These are phyloP conservation scores for Entomobrya proxima DNA, from an alignment of 2,888 invertebrate species.

Conservation along the genomic window DNA sequence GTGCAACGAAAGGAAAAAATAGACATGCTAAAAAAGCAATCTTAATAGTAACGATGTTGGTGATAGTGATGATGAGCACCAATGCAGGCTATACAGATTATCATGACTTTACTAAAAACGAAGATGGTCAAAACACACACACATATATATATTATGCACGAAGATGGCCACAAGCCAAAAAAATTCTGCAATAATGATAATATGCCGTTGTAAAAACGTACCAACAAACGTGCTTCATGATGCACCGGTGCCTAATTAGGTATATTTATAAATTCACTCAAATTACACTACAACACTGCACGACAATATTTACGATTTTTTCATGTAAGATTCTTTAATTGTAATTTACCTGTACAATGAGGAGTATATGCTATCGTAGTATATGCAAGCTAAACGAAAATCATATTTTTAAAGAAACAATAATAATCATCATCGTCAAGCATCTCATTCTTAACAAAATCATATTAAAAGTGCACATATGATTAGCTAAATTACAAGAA, in stretches of 20 bases:
- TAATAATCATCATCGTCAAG: not conserved
- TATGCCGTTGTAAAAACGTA: not conserved
- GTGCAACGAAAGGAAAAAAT: not conserved
- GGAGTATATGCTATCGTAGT: not conserved
- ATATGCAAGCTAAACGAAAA: not conserved
- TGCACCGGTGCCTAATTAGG: not conserved
- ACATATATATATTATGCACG: no score
- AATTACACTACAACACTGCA: not conserved
- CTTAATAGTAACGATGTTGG: not conserved
- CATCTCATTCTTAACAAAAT: conserved; percentile 14
- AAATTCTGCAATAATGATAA: conserved; percentile 27
- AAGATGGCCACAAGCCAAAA: conserved; percentile 48
- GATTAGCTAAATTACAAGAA: not conserved
- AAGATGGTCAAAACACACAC: conserved; percentile 3
- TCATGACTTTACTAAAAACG: conserved; percentile 39
- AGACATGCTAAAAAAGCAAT: not conserved
- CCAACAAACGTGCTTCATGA: not conserved
- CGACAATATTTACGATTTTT: not conserved
- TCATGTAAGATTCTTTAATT: conserved; percentile 4
- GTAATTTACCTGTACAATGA: conserved; percentile 2
- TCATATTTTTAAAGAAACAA: not conserved
- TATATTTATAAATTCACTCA: no score
- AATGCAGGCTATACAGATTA: conserved; percentile 22
- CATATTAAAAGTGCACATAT: conserved; percentile 15
- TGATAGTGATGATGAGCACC: conserved; percentile 2